Base-by-base conservation (phyloP, 1,140 invertebrate genomes). In the Drosophila lacertosa region DNA sequence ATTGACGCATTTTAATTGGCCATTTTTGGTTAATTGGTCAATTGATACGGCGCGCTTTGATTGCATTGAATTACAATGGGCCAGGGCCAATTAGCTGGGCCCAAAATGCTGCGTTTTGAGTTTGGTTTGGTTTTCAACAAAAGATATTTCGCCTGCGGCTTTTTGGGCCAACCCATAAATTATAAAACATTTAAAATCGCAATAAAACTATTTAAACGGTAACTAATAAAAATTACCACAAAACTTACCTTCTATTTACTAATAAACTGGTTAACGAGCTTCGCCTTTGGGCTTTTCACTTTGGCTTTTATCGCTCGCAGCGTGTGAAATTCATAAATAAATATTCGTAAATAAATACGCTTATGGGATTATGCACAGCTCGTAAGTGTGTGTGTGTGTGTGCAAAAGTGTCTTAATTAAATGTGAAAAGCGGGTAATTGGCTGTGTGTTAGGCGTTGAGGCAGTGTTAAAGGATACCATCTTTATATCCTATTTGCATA, bases 11-110 rank as follows among this genome's bases (percentile, higher is more conserved):
- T 86, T 77, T 86, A 77, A 86, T 80, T 77, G 76, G 64, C 62
- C 64, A 59, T 74, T 84, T 48, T 80, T 55, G 72, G 65, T 80
- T 86, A 84, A 84, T 84, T 84, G 81, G 60, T 62, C 73, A 84
- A 86, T 81, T 76, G 81, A 84, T 77, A 81, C 77, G 76, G 76
- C 59, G 55, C 26, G 60, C 66, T 83, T 84, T 68, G 74, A 82
- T 81, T 68, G 77, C 59, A 74, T 74, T 74, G 32, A 55, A 60
- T 53, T 51, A 60, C 15, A 48, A 68, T 57, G 40, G 40, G 33
- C 45, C 40, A 51, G 51, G 44, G n/a, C n/a, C 66, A 84, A 83
- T 84, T 84, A 83, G 72, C 55, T 37, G 54, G 59, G 22, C 55
- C 55, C 51, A 22, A 24, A 47, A 50, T 29, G 37, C 18, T 9